Conservation (phyloP, 1,140 invertebrate genomes). For the Bombus superbus region DNA sequence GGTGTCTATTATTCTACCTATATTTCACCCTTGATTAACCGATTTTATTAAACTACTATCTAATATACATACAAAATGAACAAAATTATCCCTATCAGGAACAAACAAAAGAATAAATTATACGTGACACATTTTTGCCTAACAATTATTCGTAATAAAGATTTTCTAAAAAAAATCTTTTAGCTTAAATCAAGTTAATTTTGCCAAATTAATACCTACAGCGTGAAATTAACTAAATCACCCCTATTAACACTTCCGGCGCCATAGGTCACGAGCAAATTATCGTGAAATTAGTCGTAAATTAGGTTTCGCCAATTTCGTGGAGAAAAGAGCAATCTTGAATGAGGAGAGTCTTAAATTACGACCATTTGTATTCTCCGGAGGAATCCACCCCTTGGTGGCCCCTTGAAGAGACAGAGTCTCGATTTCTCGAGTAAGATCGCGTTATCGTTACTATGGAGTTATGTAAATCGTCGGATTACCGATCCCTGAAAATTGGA, state of each 20-base stretch:
- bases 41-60: background rate
- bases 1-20: background rate
- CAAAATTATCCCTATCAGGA: background rate
- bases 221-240: background rate
- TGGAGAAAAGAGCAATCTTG: background rate
- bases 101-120: background rate
- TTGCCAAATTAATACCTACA: background rate
- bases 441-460: conserved; percentile 65
- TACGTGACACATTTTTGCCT: background rate
- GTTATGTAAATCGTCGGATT: conserved; percentile 70
- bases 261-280: background rate
- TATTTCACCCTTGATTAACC: background rate
- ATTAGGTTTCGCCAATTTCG: background rate
- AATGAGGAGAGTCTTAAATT: conserved; percentile 20
- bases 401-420: conserved; percentile 41
- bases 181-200: background rate
- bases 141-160: background rate
- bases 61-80: background rate
- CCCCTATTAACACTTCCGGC: no score
- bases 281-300: background rate
- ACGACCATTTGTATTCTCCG: conserved; percentile 49
- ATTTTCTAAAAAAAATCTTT: background rate
- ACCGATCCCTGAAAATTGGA: conserved; percentile 66
- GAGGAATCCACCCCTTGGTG: conserved; percentile 36
- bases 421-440: conserved; percentile 55